A percentile compares a stretch with the other conserved stretches of the same genome.
Evolutionary conservation across 2,113 vertebrate genomes (phyloP).

Genomic region (Phoenicopterus ruber): DNA sequence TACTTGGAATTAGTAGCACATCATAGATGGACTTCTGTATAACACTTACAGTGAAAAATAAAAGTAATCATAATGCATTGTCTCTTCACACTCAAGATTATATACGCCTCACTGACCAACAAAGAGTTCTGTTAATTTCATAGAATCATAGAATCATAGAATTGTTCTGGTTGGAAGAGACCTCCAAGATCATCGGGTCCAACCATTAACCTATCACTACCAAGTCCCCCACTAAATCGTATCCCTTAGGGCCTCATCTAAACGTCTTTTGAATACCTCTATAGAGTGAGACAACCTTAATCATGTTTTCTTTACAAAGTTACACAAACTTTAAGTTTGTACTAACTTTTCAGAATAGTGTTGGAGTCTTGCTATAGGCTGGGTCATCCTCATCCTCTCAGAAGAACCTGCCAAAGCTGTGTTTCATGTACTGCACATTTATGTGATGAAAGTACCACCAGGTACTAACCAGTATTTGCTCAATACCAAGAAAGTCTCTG

Average conservation of each 20-base stretch:
- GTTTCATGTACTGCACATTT: background rate
- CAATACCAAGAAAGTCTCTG: background rate
- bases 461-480: background rate
- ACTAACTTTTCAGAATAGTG: background rate
- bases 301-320: background rate
- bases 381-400: background rate
- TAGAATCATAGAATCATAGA: no score
- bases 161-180: no score
- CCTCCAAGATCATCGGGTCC: no score
- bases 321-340: background rate
- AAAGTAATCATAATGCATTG: background rate
- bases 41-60: background rate
- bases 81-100: background rate
- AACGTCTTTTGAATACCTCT: no score
- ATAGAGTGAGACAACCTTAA: background rate
- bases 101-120: accelerated
- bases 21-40: background rate
- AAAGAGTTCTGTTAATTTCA: background rate
- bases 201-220: no score
- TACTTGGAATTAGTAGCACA: background rate
- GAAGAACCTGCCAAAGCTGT: background rate
- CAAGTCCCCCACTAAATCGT: no score
- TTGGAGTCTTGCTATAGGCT: background rate
- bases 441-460: background rate
- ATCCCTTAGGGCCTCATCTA: no score